These are phyloP conservation scores for Osmerus eperlanus DNA, from an alignment of 2,113 vertebrate species.

Conservation along the genomic window DNA sequence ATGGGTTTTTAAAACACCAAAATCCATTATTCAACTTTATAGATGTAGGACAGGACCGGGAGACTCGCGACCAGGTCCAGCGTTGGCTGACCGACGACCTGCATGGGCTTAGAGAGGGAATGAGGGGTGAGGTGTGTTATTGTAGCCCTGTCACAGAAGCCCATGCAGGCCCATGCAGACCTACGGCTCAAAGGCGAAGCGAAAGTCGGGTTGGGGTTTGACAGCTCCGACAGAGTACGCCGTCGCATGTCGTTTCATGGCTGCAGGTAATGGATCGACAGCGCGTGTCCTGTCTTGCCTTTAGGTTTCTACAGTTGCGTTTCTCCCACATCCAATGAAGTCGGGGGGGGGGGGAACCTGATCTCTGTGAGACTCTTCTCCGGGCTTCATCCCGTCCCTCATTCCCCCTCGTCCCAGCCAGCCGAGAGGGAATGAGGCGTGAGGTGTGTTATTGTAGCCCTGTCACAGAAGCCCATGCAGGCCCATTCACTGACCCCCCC, in stretches of 20 bases:
- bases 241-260: not conserved
- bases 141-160: too few relatives aligned
- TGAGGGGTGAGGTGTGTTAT: too few relatives aligned
- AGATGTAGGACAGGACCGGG: too few relatives aligned
- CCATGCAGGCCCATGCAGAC: too few relatives aligned
- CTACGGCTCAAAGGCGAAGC: conserved; percentile 6
- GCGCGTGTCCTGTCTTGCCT: conserved; percentile 50
- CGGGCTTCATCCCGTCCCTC: conserved; percentile 46
- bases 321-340: conserved; percentile 22
- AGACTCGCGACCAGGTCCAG: too few relatives aligned
- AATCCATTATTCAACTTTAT: too few relatives aligned
- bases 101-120: too few relatives aligned
- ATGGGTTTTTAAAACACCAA: too few relatives aligned
- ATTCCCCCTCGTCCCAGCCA: conserved; percentile 55
- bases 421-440: conserved; percentile 44
- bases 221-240: not conserved
- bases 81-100: too few relatives aligned
- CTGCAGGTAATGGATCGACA: conserved; percentile 31
- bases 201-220: conserved; percentile 8
- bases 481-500: conserved; percentile 31
- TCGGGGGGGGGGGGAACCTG: conserved; percentile 53
- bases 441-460: conserved; percentile 71
- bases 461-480: conserved; percentile 57
- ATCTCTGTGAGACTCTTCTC: conserved; percentile 72
- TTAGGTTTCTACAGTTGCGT: conserved; percentile 12